Evolutionary conservation across 2,888 invertebrate genomes (phyloP), one percentile per base, ranked within the genome.

Genomic region (Rhamnusium bicolor): DNA sequence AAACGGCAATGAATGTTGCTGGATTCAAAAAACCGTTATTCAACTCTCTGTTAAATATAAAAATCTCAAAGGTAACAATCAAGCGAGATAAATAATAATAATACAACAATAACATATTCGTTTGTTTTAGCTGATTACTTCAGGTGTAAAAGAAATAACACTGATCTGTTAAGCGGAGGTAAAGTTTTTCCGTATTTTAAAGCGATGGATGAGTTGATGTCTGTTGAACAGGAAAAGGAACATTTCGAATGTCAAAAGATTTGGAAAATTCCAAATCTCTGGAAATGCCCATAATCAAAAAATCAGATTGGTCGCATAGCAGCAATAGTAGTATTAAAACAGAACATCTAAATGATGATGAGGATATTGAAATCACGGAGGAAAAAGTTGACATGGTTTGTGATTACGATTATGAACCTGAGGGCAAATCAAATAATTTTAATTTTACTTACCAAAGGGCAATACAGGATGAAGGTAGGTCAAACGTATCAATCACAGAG

Each of bases 11-110:
- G 61, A 32, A 21, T 1, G 16, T 12, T 1, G 40, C 61, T 29
- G 61, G 61, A 16, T 61, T 61, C 46, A 61, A 40, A 61, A 40
- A 32, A 61, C 29, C 61, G 61, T 18, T 10, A 7, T 18, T 40
- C 61, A 61, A 14, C 61, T 61, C 18, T 46, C 32, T 5, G 21
- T 61, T 7, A 61, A 61, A 14, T 32, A 40, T 61, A 61, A 61
- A 14, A 61, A 61, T 32, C 21, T 61, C 12, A 61, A 61, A 61
- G 61, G 61, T 61, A 21, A 32, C n/a, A 1, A 29, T 29, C 18
- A 29, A 32, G n/a, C 12, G 10, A 61, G n/a, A 40, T 40, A n/a
- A 40, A 40, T n/a, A 40, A 40, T 4, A 40, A 12, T 40, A 40
- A 40, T 1, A n/a, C n/a, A n/a, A n/a, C n/a, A n/a, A n/a, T n/a